Evolutionary conservation across 2,797 vertebrate species (phyloP).

Genomic region (Acomys russatus): DNA sequence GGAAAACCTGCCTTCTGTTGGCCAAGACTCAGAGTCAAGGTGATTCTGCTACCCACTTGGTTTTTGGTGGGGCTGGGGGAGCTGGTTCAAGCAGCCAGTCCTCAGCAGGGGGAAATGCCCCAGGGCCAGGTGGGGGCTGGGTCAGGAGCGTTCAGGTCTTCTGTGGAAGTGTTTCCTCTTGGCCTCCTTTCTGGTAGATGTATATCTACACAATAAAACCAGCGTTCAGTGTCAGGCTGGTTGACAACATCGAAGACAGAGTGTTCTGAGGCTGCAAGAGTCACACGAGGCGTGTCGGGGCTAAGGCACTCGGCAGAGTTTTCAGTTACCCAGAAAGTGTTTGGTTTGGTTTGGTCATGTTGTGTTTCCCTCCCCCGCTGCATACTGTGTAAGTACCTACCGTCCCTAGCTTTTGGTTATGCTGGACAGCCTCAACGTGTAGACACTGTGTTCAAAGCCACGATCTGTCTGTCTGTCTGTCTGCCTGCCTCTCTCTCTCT

Average conservation of each 20-base stretch:
- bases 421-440: not conserved
- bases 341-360: not conserved
- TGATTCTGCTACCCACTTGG: not conserved
- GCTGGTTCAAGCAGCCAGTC: not conserved
- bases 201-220: conserved; percentile 58
- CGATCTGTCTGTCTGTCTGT: not conserved
- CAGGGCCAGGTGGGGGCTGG: not conserved
- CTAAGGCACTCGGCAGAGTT: conserved; percentile 59
- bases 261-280: conserved; percentile 72
- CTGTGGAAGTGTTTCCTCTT: conserved; percentile 42
- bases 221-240: not conserved
- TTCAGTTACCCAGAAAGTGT: not conserved
- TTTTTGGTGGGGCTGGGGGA: not conserved
- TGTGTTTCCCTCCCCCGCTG: not conserved
- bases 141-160: not conserved
- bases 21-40: conserved; percentile 52
- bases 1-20: not conserved
- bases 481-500: not conserved
- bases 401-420: not conserved
- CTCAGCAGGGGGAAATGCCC: not conserved
- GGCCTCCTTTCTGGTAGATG: conserved; percentile 66
- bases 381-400: not conserved
- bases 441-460: not conserved
- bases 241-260: conserved; percentile 70
- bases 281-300: conserved; percentile 41